phyloP scores from a whole-genome alignment of 2,888 invertebrate genomes.

The Phyllotreta striolata region DNA sequence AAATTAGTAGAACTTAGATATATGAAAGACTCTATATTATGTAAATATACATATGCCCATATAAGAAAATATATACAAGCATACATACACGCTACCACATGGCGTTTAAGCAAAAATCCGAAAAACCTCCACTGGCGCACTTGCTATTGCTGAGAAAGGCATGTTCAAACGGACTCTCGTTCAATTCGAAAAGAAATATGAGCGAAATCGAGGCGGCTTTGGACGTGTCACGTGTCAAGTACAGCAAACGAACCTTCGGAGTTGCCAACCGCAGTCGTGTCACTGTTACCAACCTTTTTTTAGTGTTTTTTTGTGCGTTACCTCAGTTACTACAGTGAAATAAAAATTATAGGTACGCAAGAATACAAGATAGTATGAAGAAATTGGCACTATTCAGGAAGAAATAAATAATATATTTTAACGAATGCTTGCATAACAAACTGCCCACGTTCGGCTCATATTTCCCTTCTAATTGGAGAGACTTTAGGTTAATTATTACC shows the following conservation, averaged over 20 bases:
- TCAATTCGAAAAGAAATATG: no score
- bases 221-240: no score
- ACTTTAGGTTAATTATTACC: neutral
- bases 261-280: slow-evolving; percentile 2
- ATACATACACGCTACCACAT: slow-evolving; percentile 32
- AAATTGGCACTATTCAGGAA: no score
- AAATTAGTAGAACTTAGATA: slow-evolving; percentile 32
- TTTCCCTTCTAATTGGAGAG: neutral
- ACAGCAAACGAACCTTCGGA: slow-evolving; percentile 10
- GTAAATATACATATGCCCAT: slow-evolving; percentile 25
- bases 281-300: no score
- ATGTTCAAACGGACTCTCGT: slow-evolving; percentile 26
- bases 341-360: no score
- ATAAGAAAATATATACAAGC: slow-evolving; percentile 31
- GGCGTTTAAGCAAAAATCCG: slow-evolving; percentile 31
- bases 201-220: no score
- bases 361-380: no score
- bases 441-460: no score
- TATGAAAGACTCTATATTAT: slow-evolving; percentile 29
- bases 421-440: no score
- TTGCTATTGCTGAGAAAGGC: slow-evolving; percentile 34
- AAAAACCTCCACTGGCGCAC: slow-evolving; percentile 31
- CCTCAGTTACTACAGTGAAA: neutral
- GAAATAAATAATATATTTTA: no score
- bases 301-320: slow-evolving; percentile 11